These are phyloP conservation scores for Halictus ligatus DNA, from an alignment of 2,888 invertebrate species.

Conservation along the genomic window DNA sequence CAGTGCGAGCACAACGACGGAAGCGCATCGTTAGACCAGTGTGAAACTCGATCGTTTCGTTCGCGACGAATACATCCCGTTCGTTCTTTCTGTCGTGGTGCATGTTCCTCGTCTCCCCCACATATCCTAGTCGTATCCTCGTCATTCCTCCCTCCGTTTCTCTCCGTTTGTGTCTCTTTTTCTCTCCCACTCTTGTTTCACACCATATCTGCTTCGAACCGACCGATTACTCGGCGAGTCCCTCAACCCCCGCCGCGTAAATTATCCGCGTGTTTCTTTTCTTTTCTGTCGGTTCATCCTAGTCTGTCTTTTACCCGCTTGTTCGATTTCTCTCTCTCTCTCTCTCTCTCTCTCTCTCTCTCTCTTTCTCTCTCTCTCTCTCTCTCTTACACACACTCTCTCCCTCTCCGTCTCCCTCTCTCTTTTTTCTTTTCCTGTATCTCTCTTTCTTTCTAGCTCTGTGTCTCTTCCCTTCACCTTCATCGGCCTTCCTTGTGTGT, in stretches of 20 bases:
- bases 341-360: not conserved
- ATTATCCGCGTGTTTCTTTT: not conserved
- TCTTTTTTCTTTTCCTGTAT: not conserved
- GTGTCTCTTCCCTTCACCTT: not conserved
- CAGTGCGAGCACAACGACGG: constrained; percentile 39
- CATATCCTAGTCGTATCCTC: constrained; percentile 5
- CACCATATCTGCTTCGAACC: not conserved
- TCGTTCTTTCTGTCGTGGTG: constrained; percentile 42
- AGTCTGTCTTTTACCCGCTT: not conserved
- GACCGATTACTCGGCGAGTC: not conserved
- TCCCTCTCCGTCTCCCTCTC: not conserved
- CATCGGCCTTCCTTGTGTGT: constrained; percentile 14
- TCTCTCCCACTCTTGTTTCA: constrained; percentile 1
- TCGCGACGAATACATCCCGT: constrained; percentile 43
- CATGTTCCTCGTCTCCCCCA: constrained; percentile 43
- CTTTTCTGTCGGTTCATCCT: not conserved
- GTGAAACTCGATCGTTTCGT: constrained; percentile 47
- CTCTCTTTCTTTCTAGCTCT: not conserved
- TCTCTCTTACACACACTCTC: not conserved
- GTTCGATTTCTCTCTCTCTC: not conserved
- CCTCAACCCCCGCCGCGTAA: not conserved
- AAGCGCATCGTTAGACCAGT: constrained; percentile 25
- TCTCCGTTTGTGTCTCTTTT: constrained; percentile 22
- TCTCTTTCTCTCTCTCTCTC: not conserved
- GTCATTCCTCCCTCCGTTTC: constrained; percentile 32